Evolutionary conservation across 2,113 vertebrate species (phyloP).

Genomic region (Dermatemys mawii): DNA sequence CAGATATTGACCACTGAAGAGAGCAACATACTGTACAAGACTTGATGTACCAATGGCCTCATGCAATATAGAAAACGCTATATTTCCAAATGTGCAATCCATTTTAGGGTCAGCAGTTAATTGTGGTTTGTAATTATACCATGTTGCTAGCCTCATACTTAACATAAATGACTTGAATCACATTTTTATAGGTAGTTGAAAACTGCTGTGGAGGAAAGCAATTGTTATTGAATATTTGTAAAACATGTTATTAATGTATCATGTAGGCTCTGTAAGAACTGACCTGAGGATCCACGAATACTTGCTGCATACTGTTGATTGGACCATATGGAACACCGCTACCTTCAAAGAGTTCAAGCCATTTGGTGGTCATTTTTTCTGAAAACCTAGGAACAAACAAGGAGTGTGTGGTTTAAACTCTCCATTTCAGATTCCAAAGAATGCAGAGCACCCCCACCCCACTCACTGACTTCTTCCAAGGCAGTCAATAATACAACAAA

Average conservation of each 20-base stretch:
- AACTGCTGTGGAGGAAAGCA: neutral
- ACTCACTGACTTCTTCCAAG: slow-evolving; percentile 45
- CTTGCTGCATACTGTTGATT: slow-evolving; percentile 92
- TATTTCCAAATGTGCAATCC: neutral
- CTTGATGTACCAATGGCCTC: neutral
- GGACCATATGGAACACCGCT: slow-evolving; percentile 91
- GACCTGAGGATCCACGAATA: slow-evolving; percentile 93
- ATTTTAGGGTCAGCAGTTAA: neutral
- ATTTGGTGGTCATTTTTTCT: slow-evolving; percentile 84
- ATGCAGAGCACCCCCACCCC: neutral
- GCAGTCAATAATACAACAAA: slow-evolving; percentile 46
- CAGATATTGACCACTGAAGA: neutral
- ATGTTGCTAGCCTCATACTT: neutral
- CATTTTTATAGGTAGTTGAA: slow-evolving; percentile 14
- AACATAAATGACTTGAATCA: neutral
- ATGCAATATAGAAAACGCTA: neutral
- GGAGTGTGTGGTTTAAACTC: slow-evolving; percentile 45
- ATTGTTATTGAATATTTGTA: neutral
- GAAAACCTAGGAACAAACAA: slow-evolving; percentile 84
- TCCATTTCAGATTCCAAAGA: slow-evolving; percentile 28
- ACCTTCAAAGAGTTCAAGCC: slow-evolving; percentile 89
- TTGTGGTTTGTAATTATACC: neutral
- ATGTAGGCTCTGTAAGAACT: slow-evolving; percentile 58
- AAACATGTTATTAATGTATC: rapidly evolving
- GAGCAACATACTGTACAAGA: neutral